Evolutionary conservation across 2,797 vertebrate genomes (phyloP).

Genomic region (Melopsittacus undulatus): DNA sequence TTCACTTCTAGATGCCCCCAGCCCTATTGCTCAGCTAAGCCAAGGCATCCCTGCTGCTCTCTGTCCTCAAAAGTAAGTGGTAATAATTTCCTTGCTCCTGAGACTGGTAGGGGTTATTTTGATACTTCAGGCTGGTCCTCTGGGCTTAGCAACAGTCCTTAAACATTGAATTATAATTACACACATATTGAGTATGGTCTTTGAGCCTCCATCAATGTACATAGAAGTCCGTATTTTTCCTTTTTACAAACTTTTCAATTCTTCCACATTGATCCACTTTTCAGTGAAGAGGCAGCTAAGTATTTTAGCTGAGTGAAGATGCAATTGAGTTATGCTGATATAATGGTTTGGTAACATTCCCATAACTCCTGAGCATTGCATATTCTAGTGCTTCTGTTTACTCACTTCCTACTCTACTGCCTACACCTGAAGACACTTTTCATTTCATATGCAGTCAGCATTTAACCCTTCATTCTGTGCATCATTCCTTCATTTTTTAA

Average conservation of each 20-base stretch:
- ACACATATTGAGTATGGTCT: background rate
- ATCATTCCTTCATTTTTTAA: background rate
- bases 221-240: background rate
- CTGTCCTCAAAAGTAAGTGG: background rate
- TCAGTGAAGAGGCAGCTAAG: background rate
- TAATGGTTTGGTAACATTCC: background rate
- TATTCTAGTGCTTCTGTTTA: conserved; percentile 4
- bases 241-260: background rate
- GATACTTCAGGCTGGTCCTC: background rate
- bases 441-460: background rate
- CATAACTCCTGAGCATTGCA: background rate
- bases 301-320: background rate
- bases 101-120: background rate
- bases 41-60: fast-evolving
- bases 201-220: background rate
- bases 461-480: background rate
- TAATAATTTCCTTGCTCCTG: background rate
- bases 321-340: background rate
- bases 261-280: background rate
- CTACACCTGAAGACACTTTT: background rate
- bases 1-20: background rate
- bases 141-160: background rate
- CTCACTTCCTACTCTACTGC: background rate
- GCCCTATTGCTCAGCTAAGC: background rate
- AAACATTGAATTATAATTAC: background rate